Percentiles rank a stretch among this genome's conserved stretches.
Conservation (phyloP, 1,140 invertebrate genomes). For the Calosoma granatense region DNA sequence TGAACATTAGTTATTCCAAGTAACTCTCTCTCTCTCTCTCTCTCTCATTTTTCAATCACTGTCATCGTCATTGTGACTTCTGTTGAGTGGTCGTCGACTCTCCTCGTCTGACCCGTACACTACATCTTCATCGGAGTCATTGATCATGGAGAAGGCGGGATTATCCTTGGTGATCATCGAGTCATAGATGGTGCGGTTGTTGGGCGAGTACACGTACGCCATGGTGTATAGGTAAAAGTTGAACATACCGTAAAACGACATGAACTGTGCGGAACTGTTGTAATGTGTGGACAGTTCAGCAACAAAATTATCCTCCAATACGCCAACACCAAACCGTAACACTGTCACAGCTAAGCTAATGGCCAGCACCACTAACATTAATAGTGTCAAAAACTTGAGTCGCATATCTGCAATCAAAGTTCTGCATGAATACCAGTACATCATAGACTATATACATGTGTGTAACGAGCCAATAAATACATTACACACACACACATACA, state of each 20-base stretch:
- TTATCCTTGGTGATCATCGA: slow-evolving; percentile 90
- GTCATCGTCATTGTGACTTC: slow-evolving; percentile 53
- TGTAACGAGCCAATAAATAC: neutral
- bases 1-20: too few species aligned
- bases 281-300: slow-evolving; percentile 77
- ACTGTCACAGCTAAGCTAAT: slow-evolving; percentile 69
- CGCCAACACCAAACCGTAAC: slow-evolving; percentile 75
- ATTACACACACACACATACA: neutral
- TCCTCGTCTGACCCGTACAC: slow-evolving; percentile 91
- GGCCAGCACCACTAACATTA: slow-evolving; percentile 74
- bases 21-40: too few species aligned
- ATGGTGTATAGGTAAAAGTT: slow-evolving; percentile 92
- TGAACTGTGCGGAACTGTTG: slow-evolving; percentile 85
- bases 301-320: slow-evolving; percentile 89
- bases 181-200: slow-evolving; percentile 69
- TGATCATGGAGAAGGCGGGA: slow-evolving; percentile 95
- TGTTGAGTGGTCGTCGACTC: slow-evolving; percentile 61
- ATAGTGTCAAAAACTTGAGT: slow-evolving; percentile 79
- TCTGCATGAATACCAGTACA: neutral
- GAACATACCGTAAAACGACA: slow-evolving; percentile 88
- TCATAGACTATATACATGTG: neutral
- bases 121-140: slow-evolving; percentile 95
- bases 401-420: slow-evolving; percentile 60
- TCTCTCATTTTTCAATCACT: slow-evolving; percentile 58
- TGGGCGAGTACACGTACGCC: slow-evolving; percentile 90